Evolutionary conservation across 2,888 invertebrate species (phyloP), one percentile per base, ranked within the genome.

Genomic region (Maniola hyperantus): DNA sequence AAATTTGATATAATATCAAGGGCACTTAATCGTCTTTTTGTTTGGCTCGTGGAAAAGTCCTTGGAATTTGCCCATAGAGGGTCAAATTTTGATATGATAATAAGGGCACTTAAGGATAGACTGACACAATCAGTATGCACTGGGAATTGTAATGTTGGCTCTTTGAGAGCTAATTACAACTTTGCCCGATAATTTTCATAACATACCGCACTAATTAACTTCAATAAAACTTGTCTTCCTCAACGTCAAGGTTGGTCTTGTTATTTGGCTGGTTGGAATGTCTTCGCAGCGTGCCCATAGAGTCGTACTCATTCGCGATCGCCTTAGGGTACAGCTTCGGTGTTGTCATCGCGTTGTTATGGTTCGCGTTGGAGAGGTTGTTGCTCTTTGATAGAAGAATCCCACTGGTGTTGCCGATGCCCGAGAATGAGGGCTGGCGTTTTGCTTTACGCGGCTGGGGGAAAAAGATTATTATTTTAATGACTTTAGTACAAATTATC

Each of bases 261-360:
- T 94, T 95, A 79, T 96, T 96, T 34, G 92, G 90, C 53, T 95
- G 95, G 93, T 87, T 96, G 93, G 96, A 96, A 82, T 97, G 96
- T 59, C 97, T 89, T 74, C 96, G 94, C 48, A 97, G 84, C 0
- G 96, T 96, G 15, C 96, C 95, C 62, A 96, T 95, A 0, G 91
- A 84, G 79, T 97, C 97, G 79, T 96, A 97, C 73, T 97, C 97
- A 70, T 96, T 96, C 57, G 93, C 94, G 77, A 94, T 94, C 69
- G 93, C 95, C 84, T 95, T 96, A 42, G 94, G 94, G 80, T 95
- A 96, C 64, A 94, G 88, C 82, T 94, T 96, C 59, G 94, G 96
- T 0, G 94, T 94, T 0, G 94, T 92, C 26, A 92, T 84, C 0
- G 91, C 79, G 0, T 90, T 93, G 74, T 93, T 93, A 74, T 95